Percentiles rank a stretch among this genome's conserved stretches.
Evolutionary conservation across 2,888 invertebrate genomes (phyloP).

Genomic region (Acanthopleura granulata): DNA sequence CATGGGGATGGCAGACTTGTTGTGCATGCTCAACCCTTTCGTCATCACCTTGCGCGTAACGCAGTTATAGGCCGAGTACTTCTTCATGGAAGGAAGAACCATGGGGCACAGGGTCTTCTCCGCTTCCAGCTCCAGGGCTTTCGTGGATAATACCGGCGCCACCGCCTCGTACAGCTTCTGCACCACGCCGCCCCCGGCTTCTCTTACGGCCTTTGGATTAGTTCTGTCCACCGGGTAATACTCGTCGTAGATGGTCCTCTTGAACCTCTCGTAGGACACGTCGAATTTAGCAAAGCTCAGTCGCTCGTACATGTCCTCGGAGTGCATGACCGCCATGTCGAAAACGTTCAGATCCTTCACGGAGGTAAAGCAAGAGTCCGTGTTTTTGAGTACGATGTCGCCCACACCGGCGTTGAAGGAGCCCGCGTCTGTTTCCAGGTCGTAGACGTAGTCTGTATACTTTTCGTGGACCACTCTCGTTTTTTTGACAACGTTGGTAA

Average conservation of each 20-base stretch:
- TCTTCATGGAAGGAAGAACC: background rate
- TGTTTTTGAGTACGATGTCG: no score
- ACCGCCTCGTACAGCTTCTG: background rate
- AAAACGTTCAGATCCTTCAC: background rate
- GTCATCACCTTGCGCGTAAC: background rate
- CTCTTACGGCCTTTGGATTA: background rate
- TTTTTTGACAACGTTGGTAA: no score
- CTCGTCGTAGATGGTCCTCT: background rate
- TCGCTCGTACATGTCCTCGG: background rate
- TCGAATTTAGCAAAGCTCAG: background rate
- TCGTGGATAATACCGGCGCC: background rate
- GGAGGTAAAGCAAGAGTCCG: background rate
- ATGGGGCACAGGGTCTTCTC: background rate
- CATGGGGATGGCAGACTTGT: background rate
- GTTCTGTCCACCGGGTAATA: background rate
- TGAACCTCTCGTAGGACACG: background rate
- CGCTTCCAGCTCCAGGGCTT: slow-evolving; percentile 4
- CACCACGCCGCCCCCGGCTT: background rate
- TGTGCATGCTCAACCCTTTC: background rate
- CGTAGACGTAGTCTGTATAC: no score
- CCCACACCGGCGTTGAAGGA: no score
- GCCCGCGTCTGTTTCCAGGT: no score
- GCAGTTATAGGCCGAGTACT: background rate
- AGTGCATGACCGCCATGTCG: background rate
- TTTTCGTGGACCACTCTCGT: no score